Conservation (phyloP, 2,113 vertebrate genomes). For the Anarhynchus alexandrinus region DNA sequence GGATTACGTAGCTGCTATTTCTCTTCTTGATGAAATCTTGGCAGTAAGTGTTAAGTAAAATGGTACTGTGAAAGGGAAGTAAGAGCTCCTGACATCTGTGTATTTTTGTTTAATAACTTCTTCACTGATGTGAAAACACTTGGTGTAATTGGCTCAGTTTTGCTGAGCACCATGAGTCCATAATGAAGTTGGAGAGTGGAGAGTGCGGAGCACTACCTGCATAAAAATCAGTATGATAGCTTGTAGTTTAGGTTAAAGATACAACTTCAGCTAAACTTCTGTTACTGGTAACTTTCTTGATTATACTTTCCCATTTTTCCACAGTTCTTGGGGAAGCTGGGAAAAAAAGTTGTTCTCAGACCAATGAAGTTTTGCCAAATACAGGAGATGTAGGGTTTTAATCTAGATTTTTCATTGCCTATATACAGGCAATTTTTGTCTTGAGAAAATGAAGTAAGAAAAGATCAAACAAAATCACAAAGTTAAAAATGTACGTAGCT, state of each 20-base stretch:
- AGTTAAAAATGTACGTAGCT: neutral
- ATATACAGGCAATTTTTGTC: neutral
- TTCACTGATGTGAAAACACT: neutral
- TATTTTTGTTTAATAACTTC: neutral
- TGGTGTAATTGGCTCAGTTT: neutral
- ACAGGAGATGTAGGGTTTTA: neutral
- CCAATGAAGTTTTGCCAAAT: neutral
- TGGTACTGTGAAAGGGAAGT: neutral
- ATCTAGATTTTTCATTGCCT: neutral
- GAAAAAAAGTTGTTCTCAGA: neutral
- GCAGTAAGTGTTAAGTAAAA: conserved; percentile 78
- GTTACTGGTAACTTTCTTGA: neutral
- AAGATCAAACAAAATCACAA: neutral
- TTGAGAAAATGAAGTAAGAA: neutral
- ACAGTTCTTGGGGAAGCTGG: neutral
- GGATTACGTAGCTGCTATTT: conserved; percentile 80
- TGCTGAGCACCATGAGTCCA: neutral
- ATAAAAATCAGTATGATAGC: neutral
- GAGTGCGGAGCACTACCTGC: neutral
- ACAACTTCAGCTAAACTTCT: neutral
- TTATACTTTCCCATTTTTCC: neutral
- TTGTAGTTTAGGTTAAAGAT: neutral
- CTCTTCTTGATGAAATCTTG: conserved; percentile 84
- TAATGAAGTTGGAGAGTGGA: neutral
- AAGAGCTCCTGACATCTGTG: neutral